Evolutionary conservation across 2,888 invertebrate genomes (phyloP), one percentile per base, ranked within the genome.

Genomic region (Lochmaea crataegi): DNA sequence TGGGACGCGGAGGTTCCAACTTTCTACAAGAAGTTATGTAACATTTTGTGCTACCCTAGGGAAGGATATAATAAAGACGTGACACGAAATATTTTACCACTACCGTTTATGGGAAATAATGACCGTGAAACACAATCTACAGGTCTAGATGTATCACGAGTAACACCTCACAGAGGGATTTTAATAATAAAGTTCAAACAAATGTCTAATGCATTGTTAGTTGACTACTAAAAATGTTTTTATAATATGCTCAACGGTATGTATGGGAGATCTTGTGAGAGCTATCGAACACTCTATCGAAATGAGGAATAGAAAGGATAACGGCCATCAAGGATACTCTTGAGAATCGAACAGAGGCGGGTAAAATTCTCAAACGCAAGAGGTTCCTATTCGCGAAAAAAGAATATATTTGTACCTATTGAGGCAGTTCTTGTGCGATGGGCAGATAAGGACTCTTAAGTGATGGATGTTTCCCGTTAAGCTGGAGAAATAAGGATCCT

Each of bases 31-130:
- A 86, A 87, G 86, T 87, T 87, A 87, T 87, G 87, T 87, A 86
- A 85, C 87, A 83, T 85, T 87, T 86, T 86, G 86, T 85, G 83
- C 81, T 81, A 79, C 86, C 84, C 86, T 75, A 78, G 85, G 87
- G 87, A 86, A 81, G 85, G 84, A 86, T 87, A 87, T 87, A 87
- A 87, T 87, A 86, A 87, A 86, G 85, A 87, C 87, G 86, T 87
- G 87, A 87, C 86, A 85, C 82, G 85, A 84, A 86, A 86, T 86
- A 84, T 38, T n/a, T 83, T 83, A 82, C 81, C 81, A 79, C 80
- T 79, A 80, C 82, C 82, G 84, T 84, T 85, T 85, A 86, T 86
- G 83, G 84, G 85, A 85, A 86, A 84, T 85, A 85, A 86, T 85
- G 81, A 81, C 75, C 77, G 69, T 71, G 66, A 48, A 75, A 70